phyloP scores from a whole-genome alignment of 2,888 invertebrate species.

The Phalera bucephala region DNA sequence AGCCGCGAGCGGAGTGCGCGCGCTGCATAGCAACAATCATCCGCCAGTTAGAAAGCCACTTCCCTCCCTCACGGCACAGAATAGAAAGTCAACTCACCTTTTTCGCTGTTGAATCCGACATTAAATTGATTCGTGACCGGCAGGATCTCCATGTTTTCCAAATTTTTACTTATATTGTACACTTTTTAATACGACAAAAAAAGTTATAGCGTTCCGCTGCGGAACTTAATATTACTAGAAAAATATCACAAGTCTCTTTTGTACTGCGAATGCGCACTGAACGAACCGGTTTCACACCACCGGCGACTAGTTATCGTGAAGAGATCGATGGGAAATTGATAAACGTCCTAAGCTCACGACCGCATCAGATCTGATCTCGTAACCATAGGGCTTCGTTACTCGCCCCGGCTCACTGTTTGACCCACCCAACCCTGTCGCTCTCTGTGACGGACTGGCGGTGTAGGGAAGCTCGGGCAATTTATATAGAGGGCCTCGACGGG shows the following conservation, averaged over 20 bases:
- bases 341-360: conserved; percentile 70
- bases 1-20: conserved; percentile 47
- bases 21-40: conserved; percentile 74
- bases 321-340: conserved; percentile 75
- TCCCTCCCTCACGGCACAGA: conserved; percentile 51
- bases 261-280: conserved; percentile 78
- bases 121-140: conserved; percentile 89
- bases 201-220: conserved; percentile 61
- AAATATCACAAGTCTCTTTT: conserved; percentile 83
- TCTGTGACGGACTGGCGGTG: conserved; percentile 78
- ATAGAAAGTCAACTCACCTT: conserved; percentile 86
- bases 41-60: conserved; percentile 72
- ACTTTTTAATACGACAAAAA: conserved; percentile 72
- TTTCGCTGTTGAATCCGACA: conserved; percentile 89
- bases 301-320: conserved; percentile 71
- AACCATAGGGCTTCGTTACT: conserved; percentile 78
- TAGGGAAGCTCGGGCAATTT: conserved; percentile 61
- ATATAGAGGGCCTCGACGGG: conserved; percentile 72
- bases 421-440: conserved; percentile 79
- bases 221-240: conserved; percentile 76
- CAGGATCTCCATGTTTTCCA: conserved; percentile 90
- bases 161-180: conserved; percentile 83
- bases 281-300: conserved; percentile 58
- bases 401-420: conserved; percentile 70
- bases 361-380: conserved; percentile 82